Evolutionary conservation across 2,888 invertebrate genomes (phyloP).

Genomic region (Cyaniris semiargus): DNA sequence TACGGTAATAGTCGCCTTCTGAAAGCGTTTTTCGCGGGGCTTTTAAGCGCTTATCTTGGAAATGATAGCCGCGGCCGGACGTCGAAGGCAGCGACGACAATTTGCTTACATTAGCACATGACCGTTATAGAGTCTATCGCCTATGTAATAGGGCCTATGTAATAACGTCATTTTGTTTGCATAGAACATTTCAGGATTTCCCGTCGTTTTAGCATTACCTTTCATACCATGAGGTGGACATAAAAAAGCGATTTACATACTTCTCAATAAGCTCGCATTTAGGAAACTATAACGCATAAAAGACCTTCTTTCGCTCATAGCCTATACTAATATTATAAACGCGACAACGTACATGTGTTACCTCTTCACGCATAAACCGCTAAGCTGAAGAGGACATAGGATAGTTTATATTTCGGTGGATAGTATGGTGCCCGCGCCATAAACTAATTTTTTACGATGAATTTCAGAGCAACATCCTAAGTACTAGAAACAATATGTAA

Average conservation of each 20-base stretch:
- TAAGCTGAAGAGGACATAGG: too few relatives aligned
- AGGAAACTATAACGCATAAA: not conserved
- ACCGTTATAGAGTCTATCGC: constrained; percentile 50
- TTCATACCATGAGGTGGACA: not conserved
- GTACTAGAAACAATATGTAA: too few relatives aligned
- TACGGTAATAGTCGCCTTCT: constrained; percentile 70
- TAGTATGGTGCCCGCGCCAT: too few relatives aligned
- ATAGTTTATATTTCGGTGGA: too few relatives aligned
- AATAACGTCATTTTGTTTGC: constrained; percentile 19
- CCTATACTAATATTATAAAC: not conserved
- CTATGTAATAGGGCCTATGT: constrained; percentile 15
- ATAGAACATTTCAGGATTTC: constrained; percentile 14
- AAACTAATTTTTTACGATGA: too few relatives aligned
- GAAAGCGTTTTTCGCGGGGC: constrained; percentile 76
- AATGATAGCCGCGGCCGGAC: constrained; percentile 78
- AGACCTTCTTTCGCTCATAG: not conserved
- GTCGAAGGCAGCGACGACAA: constrained; percentile 77
- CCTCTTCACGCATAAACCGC: too few relatives aligned
- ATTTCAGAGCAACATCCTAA: too few relatives aligned
- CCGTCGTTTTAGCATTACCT: not conserved
- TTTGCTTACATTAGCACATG: constrained; percentile 78
- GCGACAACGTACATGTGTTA: too few relatives aligned
- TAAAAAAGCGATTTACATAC: not conserved
- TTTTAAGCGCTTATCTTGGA: constrained; percentile 80
- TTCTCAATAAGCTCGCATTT: not conserved